Evolutionary conservation across 2,888 invertebrate species (phyloP).

Genomic region (Conus canariensis): DNA sequence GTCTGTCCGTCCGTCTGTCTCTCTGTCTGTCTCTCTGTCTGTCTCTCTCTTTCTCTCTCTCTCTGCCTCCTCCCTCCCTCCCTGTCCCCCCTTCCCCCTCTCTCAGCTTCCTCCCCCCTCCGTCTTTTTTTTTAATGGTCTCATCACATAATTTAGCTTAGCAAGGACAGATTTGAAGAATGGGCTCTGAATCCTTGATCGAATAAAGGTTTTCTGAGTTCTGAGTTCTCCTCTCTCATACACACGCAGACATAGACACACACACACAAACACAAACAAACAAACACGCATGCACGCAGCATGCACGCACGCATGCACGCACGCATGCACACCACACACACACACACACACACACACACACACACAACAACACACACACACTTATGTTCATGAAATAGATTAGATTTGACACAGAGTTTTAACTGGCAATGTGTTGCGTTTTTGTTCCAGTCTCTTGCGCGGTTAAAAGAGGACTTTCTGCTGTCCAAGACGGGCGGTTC

Average conservation of each 20-base stretch:
- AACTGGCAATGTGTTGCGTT: neutral
- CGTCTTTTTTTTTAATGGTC: no score
- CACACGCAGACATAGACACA: neutral
- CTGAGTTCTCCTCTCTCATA: no score
- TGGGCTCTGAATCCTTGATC: no score
- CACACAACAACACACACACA: neutral
- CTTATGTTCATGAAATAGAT: neutral
- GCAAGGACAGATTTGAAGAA: no score
- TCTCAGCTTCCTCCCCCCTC: no score
- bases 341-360: conserved; percentile 18
- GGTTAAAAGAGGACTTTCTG: conserved; percentile 91
- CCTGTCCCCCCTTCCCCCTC: no score
- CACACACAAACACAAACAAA: neutral
- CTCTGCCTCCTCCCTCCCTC: no score
- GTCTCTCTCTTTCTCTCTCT: neutral
- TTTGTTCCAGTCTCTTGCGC: conserved; percentile 86
- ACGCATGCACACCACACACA: conserved; percentile 2
- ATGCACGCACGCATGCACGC: neutral
- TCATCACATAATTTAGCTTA: no score
- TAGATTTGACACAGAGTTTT: no score
- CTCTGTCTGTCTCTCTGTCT: neutral
- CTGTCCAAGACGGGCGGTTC: conserved; percentile 87
- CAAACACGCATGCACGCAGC: neutral
- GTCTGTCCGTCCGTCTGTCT: conserved; percentile 26
- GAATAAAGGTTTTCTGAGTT: no score